Percentiles rank a stretch among this genome's conserved stretches.
Conservation (phyloP, 2,113 vertebrate genomes). For the Raphicerus campestris region DNA sequence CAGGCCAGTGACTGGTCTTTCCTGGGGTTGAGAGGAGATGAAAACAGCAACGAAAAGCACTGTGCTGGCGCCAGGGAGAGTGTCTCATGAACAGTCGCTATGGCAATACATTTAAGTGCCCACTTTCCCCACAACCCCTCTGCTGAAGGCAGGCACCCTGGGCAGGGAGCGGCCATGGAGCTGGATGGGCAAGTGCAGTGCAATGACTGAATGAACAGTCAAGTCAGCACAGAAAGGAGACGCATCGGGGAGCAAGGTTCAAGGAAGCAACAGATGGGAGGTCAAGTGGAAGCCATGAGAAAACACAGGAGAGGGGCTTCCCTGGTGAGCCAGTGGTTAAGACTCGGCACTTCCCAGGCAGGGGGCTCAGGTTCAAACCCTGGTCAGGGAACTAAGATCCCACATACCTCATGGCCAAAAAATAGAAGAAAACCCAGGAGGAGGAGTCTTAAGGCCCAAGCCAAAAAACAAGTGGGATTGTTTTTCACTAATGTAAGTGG, state of each 20-base stretch:
- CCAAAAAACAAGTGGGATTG: background rate
- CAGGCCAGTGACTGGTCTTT: background rate
- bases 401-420: background rate
- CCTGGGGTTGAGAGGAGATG: background rate
- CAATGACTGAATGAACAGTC: background rate
- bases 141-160: background rate
- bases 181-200: background rate
- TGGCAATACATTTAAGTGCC: background rate
- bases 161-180: background rate
- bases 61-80: background rate
- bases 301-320: background rate
- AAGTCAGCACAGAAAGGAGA: background rate
- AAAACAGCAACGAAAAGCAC: background rate
- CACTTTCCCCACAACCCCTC: background rate
- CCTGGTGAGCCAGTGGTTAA: background rate
- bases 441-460: background rate
- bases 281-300: background rate
- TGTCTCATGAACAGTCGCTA: background rate
- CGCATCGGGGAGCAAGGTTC: background rate
- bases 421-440: background rate
- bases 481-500: background rate
- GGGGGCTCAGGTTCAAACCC: background rate
- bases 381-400: background rate
- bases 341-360: background rate
- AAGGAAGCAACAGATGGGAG: background rate